phyloP scores from a whole-genome alignment of 2,797 vertebrate genomes.

The Anguilla megastoma region DNA sequence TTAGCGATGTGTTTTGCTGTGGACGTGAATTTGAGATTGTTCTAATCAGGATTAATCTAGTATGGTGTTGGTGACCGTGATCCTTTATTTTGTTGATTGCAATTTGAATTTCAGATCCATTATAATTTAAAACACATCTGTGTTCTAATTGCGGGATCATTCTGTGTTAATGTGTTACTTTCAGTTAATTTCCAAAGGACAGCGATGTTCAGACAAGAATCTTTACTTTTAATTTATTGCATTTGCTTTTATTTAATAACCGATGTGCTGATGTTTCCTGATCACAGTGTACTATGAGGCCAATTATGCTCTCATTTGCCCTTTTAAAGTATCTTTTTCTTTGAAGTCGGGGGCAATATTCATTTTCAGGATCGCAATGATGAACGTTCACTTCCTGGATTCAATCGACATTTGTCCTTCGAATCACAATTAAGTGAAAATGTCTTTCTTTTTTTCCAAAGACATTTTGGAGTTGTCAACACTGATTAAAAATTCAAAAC shows the following conservation, averaged over 20 bases:
- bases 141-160: neutral
- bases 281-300: neutral
- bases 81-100: neutral
- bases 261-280: neutral
- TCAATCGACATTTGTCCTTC: neutral
- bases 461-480: neutral
- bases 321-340: neutral
- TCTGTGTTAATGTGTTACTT: neutral
- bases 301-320: neutral
- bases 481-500: neutral
- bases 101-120: neutral
- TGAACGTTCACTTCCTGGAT: neutral
- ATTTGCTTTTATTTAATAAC: conserved; percentile 7
- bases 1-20: neutral
- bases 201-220: neutral
- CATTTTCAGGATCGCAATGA: neutral
- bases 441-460: neutral
- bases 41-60: conserved; percentile 2
- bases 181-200: neutral
- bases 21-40: conserved; percentile 5
- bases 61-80: neutral
- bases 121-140: neutral
- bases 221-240: conserved; percentile 5
- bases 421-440: neutral
- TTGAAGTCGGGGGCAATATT: neutral